Base-by-base conservation (phyloP, 2,113 vertebrate genomes). In the Oncorhynchus gorbuscha region DNA sequence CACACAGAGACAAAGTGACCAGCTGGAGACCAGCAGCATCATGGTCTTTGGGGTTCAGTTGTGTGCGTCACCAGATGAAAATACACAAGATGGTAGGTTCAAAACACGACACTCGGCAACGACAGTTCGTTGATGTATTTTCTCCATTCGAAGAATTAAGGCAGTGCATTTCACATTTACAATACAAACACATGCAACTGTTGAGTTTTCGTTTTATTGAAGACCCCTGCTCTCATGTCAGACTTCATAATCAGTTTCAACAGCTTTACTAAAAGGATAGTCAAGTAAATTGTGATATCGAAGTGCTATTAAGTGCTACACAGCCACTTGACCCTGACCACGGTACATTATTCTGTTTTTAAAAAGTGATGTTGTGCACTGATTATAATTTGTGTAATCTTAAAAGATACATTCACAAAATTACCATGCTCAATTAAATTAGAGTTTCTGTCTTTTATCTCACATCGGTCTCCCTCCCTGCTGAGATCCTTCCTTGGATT, bases 401-500 rank as follows among this genome's bases (percentile, higher is more conserved):
- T 22, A 62, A 62, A 16, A 62, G 18, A 13, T 8, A 62, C 6
- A 62, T 62, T 62, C 0, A 24, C 18, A 8, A 8, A 62, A 45
- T 45, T 12, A 45, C 39, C 39, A 3, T 45, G 39, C 9, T 45
- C 39, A 45, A 45, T 45, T 45, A 22, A n/a, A 62, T 16, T 24
- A 22, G 11, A 22, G n/a, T 61, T 22, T 22, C 18, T 61, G 59
- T 22, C 59, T 62, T 62, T 62, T 22, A 62, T 24, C 59, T n/a
- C 64, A 69, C 39, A 79, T 24, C 66, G 51, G 35, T 68, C 64
- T 30, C 71, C 71, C 16, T 74, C 69, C 51, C 64, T 69, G 35
- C 85, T 77, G 91, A 88, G 89, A 87, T 76, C 78, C 72, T 83
- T 89, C 83, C 82, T 80, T 28, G 75, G 82, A 85, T 80, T 83